Base-by-base conservation (phyloP, 2,888 invertebrate genomes). In the Ctenicera cuprea region DNA sequence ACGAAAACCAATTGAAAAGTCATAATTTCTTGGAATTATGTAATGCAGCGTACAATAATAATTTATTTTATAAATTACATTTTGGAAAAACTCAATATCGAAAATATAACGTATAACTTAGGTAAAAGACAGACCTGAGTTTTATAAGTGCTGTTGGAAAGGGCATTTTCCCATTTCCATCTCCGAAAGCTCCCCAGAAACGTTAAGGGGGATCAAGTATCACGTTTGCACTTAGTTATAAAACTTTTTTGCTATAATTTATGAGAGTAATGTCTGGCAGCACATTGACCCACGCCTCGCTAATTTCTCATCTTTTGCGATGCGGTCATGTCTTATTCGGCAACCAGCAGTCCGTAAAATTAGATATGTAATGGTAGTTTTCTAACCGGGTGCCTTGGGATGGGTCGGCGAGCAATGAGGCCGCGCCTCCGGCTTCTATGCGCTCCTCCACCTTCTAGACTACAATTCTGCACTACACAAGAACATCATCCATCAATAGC, bases 311-410 rank as follows among this genome's bases (percentile, higher is more conserved):
- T 75, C 76, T 76, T 75, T 76, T 77, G 73, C 74, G 70, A 72
- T 68, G 61, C 71, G 73, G 72, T 79, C 79, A 78, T 78, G 78
- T 77, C 74, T 76, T 78, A 78, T 73, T 74, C 74, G 72, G 75
- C 71, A 75, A 68, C 73, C 78, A 78, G 77, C 76, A 74, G 77
- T 75, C 77, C 79, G 79, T 80, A 79, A 80, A 80, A 80, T 80
- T 79, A 77, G 80, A 80, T 80, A 74, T 70, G 74, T 74, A 74
- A 74, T 74, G 71, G 74, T 74, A 70, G 75, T 76, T 76, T 73
- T 76, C 75, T 76, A 73, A 72, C 66, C 70, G 75, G 75, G 66
- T 76, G 75, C 62, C 59, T 70, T 63, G 71, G 71, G 61, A 65
- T 74, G 74, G 74, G 70, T 74, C 74, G 71, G 11, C 71, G 74